Percentiles rank a stretch among this genome's conserved stretches.
phyloP scores from a whole-genome alignment of 2,797 vertebrate genomes.

The Cuniculus paca region DNA sequence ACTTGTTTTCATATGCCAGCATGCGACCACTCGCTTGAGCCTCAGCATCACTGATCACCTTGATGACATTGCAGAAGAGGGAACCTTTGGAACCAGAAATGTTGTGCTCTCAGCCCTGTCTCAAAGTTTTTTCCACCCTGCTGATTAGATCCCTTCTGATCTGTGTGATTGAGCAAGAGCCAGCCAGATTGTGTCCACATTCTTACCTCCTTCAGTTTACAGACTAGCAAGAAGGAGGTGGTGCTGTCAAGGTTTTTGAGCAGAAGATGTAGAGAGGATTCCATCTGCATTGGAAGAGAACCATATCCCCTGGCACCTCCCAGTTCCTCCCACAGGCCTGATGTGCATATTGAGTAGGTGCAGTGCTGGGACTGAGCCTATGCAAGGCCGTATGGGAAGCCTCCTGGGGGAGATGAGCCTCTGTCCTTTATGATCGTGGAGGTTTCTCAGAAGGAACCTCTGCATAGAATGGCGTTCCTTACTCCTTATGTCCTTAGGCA shows the following conservation, averaged over 20 bases:
- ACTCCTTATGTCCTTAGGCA: not conserved
- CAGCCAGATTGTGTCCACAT: not conserved
- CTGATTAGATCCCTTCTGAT: not conserved
- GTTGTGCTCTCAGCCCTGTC: not conserved
- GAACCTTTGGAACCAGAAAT: not conserved
- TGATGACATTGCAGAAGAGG: not conserved
- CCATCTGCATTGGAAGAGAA: not conserved
- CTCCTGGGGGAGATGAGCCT: not conserved
- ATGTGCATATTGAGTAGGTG: not conserved
- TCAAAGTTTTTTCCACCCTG: not conserved
- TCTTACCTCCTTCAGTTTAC: not conserved
- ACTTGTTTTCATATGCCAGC: not conserved
- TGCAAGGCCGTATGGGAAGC: not conserved
- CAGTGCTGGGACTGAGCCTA: not conserved
- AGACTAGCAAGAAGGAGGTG: not conserved
- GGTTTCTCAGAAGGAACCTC: not conserved
- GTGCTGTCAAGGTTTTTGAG: conserved; percentile 7
- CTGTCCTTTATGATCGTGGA: not conserved
- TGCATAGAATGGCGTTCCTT: not conserved
- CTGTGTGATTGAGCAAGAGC: not conserved
- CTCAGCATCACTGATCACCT: not conserved
- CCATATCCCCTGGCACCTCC: not conserved
- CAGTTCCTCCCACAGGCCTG: not conserved
- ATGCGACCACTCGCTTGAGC: not conserved
- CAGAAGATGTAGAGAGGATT: not conserved